A percentile compares a stretch with the other conserved stretches of the same genome.
Evolutionary conservation across 2,113 vertebrate species (phyloP).

Genomic region (Zootoca vivipara): DNA sequence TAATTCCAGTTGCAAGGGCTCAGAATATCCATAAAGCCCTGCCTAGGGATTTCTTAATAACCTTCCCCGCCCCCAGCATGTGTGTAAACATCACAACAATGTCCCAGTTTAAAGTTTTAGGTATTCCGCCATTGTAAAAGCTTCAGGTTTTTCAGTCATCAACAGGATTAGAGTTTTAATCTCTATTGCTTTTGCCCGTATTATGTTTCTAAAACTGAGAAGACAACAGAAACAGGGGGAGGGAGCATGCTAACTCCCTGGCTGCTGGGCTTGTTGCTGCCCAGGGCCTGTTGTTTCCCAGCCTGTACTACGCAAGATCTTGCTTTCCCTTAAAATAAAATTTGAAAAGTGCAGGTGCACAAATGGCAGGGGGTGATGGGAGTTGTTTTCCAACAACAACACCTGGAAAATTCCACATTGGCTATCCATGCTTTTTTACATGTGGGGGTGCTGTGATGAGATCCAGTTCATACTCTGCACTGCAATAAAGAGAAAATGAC

Average conservation of each 20-base stretch:
- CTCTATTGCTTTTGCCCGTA: neutral
- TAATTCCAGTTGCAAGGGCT: neutral
- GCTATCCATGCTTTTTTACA: neutral
- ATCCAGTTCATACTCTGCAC: neutral
- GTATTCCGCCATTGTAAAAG: neutral
- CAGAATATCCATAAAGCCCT: neutral
- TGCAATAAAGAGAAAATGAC: conserved; percentile 12
- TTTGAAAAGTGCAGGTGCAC: too few species aligned
- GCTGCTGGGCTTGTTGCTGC: too few species aligned
- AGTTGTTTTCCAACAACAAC: too few species aligned
- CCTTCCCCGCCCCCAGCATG: neutral
- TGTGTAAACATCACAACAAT: neutral
- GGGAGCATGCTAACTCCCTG: too few species aligned
- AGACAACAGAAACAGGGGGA: too few species aligned
- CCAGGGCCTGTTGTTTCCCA: too few species aligned
- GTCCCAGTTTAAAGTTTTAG: neutral
- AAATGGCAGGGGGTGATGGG: too few species aligned
- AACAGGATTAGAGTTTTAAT: neutral
- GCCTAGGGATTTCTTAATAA: neutral
- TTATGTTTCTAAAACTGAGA: too few species aligned
- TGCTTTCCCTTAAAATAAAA: too few species aligned
- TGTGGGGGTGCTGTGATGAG: neutral
- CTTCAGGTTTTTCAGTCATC: neutral
- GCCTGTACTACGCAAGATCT: too few species aligned
- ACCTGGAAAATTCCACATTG: too few species aligned